These are phyloP conservation scores for Xenotilapia flavipinnis DNA, from an alignment of 2,113 vertebrate species.

Conservation along the genomic window DNA sequence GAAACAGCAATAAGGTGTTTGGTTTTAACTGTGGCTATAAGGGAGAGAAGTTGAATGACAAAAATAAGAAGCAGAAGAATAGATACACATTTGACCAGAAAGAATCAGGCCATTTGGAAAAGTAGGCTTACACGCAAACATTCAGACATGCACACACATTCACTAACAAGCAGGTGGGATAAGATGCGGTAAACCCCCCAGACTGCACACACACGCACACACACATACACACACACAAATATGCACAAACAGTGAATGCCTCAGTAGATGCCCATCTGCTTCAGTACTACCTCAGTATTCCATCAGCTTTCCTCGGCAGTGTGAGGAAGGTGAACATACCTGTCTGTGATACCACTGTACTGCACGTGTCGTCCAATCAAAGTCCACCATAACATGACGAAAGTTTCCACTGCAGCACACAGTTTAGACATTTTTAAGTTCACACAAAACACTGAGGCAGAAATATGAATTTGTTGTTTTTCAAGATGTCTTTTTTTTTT, in stretches of 20 bases:
- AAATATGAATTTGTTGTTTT: slow-evolving; percentile 10
- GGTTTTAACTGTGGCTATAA: slow-evolving; percentile 2
- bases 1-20: neutral
- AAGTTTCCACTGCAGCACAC: neutral
- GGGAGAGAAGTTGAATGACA: neutral
- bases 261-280: slow-evolving; percentile 12
- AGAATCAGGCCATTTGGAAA: neutral
- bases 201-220: neutral
- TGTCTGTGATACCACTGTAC: neutral
- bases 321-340: neutral
- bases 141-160: neutral
- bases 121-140: neutral
- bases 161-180: slow-evolving; percentile 5
- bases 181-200: neutral
- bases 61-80: neutral
- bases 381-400: neutral
- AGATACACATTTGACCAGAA: slow-evolving; percentile 16
- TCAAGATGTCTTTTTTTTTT: neutral
- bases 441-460: neutral
- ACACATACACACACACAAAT: neutral
- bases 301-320: neutral
- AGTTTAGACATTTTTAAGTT: neutral
- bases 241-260: neutral
- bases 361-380: neutral
- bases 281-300: neutral